Evolutionary conservation across 1,140 invertebrate genomes (phyloP), one percentile per base, ranked within the genome.

Genomic region (Apis laboriosa): DNA sequence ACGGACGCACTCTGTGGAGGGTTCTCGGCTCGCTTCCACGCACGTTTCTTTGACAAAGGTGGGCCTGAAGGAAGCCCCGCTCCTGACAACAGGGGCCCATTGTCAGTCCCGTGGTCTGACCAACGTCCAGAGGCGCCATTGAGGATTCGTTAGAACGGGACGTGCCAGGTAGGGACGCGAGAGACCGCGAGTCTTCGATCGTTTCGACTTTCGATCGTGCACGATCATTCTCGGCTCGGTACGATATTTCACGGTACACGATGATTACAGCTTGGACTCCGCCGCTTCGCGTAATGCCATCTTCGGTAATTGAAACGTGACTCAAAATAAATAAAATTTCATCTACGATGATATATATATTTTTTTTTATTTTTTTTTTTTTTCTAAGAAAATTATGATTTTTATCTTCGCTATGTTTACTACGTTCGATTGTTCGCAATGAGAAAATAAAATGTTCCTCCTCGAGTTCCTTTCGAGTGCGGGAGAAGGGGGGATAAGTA

Each of bases 61-160:
- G 86, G 83, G 85, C 84, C 88, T 84, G 86, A 91, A 91, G 89
- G 84, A 90, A 92, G 87, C 85, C 74, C 86, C 84, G 86, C 87
- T 85, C 80, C 86, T 88, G 86, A 90, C 90, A 92, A 92, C 90
- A 86, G 89, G 85, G 86, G 78, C 86, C 89, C 88, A 91, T 92
- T 91, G 91, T 91, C 83, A 80, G 84, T 72, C 81, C 86, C 77
- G 75, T 71, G 83, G 80, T 87, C 80, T 75, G 83, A 63, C 19
- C 80, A 43, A 7, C 34, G 34, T 43, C 34, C 34, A 43, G 34
- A 80, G 86, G 84, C 88, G 89, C 87, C 88, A 89, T 89, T 90
- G 81, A 90, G 70, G 76, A 88, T 87, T 87, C 88, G 86, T 86
- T 88, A 78, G 73, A 89, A 89, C 71, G 64, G 72, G 34, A 43